Conservation (phyloP, 2,797 vertebrate species). For the Acomys russatus region DNA sequence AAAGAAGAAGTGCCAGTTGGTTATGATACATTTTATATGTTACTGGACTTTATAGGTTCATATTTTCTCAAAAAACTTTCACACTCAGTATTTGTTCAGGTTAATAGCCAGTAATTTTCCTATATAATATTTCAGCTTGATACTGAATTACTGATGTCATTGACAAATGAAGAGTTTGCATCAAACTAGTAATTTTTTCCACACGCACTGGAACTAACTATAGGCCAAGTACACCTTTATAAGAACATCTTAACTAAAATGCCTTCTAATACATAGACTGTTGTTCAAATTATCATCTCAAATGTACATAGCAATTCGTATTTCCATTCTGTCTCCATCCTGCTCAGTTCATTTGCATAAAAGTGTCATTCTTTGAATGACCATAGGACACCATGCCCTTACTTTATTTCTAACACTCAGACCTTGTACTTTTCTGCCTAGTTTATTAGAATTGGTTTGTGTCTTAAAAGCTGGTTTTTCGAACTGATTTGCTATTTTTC, state of each 20-base stretch:
- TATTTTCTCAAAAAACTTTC: background rate
- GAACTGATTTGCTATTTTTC: background rate
- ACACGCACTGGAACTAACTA: background rate
- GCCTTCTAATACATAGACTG: background rate
- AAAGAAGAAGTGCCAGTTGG: background rate
- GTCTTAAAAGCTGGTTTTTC: background rate
- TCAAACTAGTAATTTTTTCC: background rate
- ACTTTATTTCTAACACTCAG: background rate
- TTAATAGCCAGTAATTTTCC: background rate
- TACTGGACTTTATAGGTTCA: background rate
- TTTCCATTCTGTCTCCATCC: background rate
- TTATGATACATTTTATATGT: background rate
- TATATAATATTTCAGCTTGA: conserved; percentile 1
- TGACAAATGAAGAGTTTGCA: conserved; percentile 4
- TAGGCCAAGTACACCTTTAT: background rate
- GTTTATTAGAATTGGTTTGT: background rate
- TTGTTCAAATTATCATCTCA: background rate
- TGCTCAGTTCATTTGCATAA: background rate
- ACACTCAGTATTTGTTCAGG: background rate
- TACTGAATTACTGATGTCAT: background rate
- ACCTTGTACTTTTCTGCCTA: background rate
- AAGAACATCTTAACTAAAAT: background rate
- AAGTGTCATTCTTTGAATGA: background rate
- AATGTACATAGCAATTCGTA: background rate
- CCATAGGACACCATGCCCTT: background rate